Evolutionary conservation across 2,797 vertebrate genomes (phyloP), one percentile per base, ranked within the genome.

Genomic region (Anas bahamensis): DNA sequence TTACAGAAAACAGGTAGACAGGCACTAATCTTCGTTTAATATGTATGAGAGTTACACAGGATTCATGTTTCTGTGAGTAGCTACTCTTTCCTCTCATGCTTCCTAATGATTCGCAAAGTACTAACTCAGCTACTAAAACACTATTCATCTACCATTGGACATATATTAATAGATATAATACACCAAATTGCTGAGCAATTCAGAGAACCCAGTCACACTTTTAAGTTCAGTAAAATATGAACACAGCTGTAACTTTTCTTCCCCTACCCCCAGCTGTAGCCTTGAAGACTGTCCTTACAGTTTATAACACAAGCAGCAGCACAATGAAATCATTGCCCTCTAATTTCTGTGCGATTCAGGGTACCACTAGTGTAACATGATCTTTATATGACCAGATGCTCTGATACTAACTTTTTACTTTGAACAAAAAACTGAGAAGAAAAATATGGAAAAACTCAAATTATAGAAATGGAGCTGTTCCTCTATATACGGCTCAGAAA

Each of bases 281-380:
- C 83, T 93, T 81, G 79, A 90, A 89, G 66, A 69, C 56, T 72
- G 73, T 81, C 88, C 89, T 91, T 95, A 80, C 81, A 93, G 85
- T 89, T 96, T 94, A 77, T 86, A 90, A 90, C 37, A 95, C 84
- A 86, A 94, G 87, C 37, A 24, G 35, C 86, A 97, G 86, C 94
- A 95, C 97, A 96, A 96, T 86, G 83, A 94, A 88, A 39, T 56
- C 41, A 48, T 13, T 37, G 53, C 19, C 44, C 37, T 78, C 94
- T 56, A 56, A 70, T 91, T 97, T 81, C 91, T 92, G 59, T 71
- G 68, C 88, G 94, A 31, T 82, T 87, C 70, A 83, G 70, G 88
- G 87, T 87, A 76, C 69, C 73, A 37, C 22, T 53, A 55, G 56
- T 86, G 92, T 85, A 91, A 95, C 35, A 11, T 2, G 48, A 72